Conservation (phyloP, 1,140 invertebrate species). For the Zaprionus kolodkinae region DNA sequence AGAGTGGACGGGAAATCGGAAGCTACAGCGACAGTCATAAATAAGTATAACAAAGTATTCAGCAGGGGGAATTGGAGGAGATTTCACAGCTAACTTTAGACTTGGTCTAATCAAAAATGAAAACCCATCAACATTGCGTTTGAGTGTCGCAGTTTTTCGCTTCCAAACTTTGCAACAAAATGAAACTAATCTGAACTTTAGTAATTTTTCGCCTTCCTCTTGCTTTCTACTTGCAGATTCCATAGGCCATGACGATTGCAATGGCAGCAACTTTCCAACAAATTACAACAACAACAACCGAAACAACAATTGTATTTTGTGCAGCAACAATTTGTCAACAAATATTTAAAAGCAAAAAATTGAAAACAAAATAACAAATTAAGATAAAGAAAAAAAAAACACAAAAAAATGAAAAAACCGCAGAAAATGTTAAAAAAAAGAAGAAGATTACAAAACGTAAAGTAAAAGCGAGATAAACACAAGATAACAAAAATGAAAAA, state of each 20-base stretch:
- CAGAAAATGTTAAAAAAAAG: conserved; percentile 35
- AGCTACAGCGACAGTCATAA: neutral
- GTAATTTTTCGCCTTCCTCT: conserved; percentile 35
- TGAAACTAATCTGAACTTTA: conserved; percentile 75
- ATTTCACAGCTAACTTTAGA: conserved; percentile 11
- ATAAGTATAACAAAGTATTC: conserved; percentile 16
- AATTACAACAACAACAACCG: conserved; percentile 78
- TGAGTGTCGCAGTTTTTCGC: conserved; percentile 18
- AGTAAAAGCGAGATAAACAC: conserved; percentile 28
- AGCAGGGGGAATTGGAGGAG: neutral
- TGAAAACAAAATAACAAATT: conserved; percentile 51
- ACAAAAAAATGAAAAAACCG: conserved; percentile 50
- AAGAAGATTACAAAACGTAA: conserved; percentile 35
- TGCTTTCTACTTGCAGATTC: conserved; percentile 85
- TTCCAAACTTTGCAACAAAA: conserved; percentile 34
- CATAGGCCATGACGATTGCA: conserved; percentile 91
- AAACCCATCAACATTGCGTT: neutral
- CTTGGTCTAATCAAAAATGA: conserved; percentile 12
- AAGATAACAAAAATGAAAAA: conserved; percentile 37
- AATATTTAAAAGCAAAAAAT: conserved; percentile 76
- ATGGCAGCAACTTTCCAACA: conserved; percentile 85
- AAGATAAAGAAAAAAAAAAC: conserved; percentile 32
- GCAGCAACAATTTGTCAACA: conserved; percentile 79
- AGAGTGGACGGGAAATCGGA: too few relatives aligned
- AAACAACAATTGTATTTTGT: conserved; percentile 83